These are phyloP conservation scores for Dysmachus trigonus DNA, from an alignment of 2,888 invertebrate species.

Conservation along the genomic window DNA sequence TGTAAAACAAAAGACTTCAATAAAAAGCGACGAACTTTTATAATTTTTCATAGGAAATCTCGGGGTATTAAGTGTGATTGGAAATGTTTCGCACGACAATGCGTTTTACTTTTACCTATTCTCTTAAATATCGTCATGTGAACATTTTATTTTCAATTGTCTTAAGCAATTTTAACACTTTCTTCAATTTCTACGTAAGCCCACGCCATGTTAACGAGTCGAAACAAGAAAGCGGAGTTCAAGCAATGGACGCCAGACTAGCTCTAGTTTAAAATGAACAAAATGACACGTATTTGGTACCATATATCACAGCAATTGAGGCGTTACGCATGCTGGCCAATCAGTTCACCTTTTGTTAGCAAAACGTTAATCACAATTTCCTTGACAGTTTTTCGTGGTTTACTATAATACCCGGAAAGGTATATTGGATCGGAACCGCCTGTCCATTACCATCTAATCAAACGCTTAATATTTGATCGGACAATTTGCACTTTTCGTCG, in stretches of 20 bases:
- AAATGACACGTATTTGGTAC: neutral
- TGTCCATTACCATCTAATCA: neutral
- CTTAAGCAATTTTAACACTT: neutral
- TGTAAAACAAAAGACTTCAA: slow-evolving; percentile 28
- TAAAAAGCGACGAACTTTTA: slow-evolving; percentile 18
- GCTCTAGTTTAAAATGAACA: neutral
- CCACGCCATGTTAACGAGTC: neutral
- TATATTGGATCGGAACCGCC: neutral
- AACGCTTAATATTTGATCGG: neutral
- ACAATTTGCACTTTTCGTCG: neutral
- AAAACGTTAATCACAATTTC: neutral
- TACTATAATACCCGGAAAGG: neutral
- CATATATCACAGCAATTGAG: neutral
- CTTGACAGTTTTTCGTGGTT: neutral
- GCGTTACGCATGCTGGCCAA: neutral
- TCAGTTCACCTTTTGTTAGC: neutral
- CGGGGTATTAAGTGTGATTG: neutral
- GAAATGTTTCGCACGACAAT: neutral
- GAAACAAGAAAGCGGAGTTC: neutral
- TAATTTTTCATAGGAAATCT: neutral
- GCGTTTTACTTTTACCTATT: neutral
- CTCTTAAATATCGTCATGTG: neutral
- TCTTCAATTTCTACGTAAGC: neutral
- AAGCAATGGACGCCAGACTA: neutral
- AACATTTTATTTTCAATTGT: neutral